These are phyloP conservation scores for Cossypha heuglini DNA, from an alignment of 2,797 vertebrate species.

Conservation along the genomic window DNA sequence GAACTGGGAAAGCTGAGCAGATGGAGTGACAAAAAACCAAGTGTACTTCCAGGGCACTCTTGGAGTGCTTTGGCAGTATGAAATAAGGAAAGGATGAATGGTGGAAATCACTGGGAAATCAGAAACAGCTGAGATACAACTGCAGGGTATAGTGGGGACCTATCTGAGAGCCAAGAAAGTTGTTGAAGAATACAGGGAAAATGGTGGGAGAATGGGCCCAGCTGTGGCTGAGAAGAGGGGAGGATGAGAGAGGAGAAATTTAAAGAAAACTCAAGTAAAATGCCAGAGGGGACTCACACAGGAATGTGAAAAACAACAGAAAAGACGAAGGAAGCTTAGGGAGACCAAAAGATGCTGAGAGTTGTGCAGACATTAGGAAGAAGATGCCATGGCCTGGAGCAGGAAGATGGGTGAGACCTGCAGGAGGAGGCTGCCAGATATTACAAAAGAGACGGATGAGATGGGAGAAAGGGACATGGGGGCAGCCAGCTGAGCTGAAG, in stretches of 20 bases:
- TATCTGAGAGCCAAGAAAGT: background rate
- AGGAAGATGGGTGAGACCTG: background rate
- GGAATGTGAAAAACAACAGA: background rate
- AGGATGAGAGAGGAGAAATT: background rate
- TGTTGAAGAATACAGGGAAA: background rate
- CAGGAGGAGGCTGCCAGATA: background rate
- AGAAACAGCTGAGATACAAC: background rate
- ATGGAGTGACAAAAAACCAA: slow-evolving; percentile 30
- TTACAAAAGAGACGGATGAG: background rate
- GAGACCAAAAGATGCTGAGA: background rate
- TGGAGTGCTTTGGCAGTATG: background rate
- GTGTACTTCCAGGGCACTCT: background rate
- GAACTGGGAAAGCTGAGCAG: slow-evolving; percentile 27
- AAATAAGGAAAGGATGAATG: background rate
- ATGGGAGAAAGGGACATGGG: background rate
- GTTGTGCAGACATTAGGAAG: background rate
- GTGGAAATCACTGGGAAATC: background rate
- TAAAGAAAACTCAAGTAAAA: background rate
- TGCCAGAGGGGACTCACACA: background rate
- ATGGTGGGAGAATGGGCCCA: background rate
- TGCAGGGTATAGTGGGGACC: background rate
- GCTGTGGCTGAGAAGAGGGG: background rate
- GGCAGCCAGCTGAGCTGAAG: background rate
- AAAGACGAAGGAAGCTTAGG: background rate
- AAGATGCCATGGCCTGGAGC: background rate